These are phyloP conservation scores for Phenganax marumi DNA, from an alignment of 92 coral and sea anemone genomes.

Conservation along the genomic window DNA sequence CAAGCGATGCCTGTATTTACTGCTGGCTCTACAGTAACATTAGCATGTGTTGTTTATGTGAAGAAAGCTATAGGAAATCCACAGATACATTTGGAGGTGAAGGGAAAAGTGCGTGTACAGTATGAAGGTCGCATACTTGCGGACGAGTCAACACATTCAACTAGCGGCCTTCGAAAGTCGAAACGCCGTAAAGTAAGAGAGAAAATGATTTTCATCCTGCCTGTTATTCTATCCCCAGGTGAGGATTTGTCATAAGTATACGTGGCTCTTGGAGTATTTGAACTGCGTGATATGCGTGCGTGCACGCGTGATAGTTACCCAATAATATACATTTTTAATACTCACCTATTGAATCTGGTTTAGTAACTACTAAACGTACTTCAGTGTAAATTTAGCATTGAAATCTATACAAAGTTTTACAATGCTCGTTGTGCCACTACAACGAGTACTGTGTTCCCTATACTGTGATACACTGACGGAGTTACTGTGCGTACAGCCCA, in stretches of 20 bases:
- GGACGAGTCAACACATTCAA: slow-evolving; percentile 28
- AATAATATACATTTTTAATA: too few relatives aligned
- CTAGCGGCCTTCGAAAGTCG: slow-evolving; percentile 46
- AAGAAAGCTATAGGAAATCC: slow-evolving; percentile 38
- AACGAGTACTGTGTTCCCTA: too few relatives aligned
- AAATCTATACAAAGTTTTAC: too few relatives aligned
- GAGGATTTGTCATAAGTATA: neutral
- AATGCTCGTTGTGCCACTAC: too few relatives aligned
- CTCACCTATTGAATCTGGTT: too few relatives aligned
- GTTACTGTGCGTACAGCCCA: too few relatives aligned
- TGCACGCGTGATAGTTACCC: too few relatives aligned
- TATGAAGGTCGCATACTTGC: slow-evolving; percentile 33
- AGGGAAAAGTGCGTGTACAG: slow-evolving; percentile 44
- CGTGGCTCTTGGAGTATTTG: neutral
- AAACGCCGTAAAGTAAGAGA: slow-evolving; percentile 47
- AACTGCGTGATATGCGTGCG: neutral
- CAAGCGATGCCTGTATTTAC: slow-evolving; percentile 35
- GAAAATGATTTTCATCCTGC: slow-evolving; percentile 40
- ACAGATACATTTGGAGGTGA: slow-evolving; percentile 38
- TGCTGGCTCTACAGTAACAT: slow-evolving; percentile 26
- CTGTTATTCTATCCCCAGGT: slow-evolving; percentile 43
- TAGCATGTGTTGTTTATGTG: slow-evolving; percentile 28
- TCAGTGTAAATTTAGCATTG: too few relatives aligned
- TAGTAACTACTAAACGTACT: too few relatives aligned
- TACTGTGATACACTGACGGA: too few relatives aligned